Evolutionary conservation across 2,888 invertebrate genomes (phyloP), one percentile per base, ranked within the genome.

Genomic region (Dermolepida albohirtum): DNA sequence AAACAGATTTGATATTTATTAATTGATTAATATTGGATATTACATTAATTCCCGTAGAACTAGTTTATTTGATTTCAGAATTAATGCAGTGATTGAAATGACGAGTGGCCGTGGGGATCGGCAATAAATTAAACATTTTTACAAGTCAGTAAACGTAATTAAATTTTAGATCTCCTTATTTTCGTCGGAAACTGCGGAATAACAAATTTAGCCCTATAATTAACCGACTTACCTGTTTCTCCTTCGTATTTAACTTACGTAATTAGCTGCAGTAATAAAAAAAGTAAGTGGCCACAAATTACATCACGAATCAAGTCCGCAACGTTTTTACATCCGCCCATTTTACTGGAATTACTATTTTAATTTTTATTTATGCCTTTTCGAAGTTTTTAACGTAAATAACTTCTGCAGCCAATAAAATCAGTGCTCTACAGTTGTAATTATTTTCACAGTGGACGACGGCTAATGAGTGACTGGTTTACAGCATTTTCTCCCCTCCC

Each of bases 391-490:
- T 34, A 8, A 2, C 34, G 34, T 34, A 34, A 34, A 34, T 34
- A 34, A 34, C 34, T 34, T 34, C 34, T 34, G 6, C 34, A 11
- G 16, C 40, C 17, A 40, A 54, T 54, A 54, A 63, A 63, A 63
- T 50, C 63, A 17, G 40, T 14, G 50, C 49, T 8, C 17, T 47
- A 39, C 49, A 47, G 66, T 49, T 22, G 64, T 63, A 66, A 69
- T 69, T 66, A 66, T 69, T 70, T 66, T 65, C 52, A 47, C 59
- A 64, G 69, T 64, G 67, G 62, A 69, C 69, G 65, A 44, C 55
- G 59, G 55, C 70, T 70, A 72, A 70, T 66, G 69, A 69, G 44
- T 49, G 63, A 52, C 66, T 68, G 70, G 63, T 72, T 70, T 69
- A 70, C 62, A 64, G 49, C 54, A 1, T 10, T 54, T 16, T 8